Conservation (phyloP, 2,797 vertebrate species). For the Coranthus polyacanthus region DNA sequence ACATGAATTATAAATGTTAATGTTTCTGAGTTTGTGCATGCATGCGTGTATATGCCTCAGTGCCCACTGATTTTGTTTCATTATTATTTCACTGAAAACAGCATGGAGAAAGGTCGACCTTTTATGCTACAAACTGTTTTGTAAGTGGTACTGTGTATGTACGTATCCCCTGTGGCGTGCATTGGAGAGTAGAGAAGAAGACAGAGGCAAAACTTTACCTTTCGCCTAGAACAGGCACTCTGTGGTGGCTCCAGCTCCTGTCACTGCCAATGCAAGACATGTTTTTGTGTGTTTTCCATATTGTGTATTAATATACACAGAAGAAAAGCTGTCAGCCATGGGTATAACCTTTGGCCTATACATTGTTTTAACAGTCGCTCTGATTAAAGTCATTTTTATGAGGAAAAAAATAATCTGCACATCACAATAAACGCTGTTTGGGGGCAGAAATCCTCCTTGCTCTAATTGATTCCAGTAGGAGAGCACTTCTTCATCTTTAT, state of each 20-base stretch:
- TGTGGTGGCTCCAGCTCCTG: background rate
- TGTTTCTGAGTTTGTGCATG: background rate
- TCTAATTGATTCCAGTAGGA: conserved; percentile 65
- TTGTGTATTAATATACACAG: background rate
- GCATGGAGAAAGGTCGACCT: conserved; percentile 8
- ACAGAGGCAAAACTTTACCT: conserved; percentile 1
- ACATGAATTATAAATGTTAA: background rate
- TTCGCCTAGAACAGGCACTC: background rate
- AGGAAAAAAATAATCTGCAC: background rate
- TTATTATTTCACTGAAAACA: conserved; percentile 19
- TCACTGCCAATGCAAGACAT: background rate
- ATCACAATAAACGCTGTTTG: conserved; percentile 47
- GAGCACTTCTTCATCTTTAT: conserved; percentile 67
- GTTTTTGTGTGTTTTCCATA: background rate
- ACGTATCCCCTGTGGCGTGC: conserved; percentile 31
- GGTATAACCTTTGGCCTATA: conserved; percentile 6
- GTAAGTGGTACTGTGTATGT: conserved; percentile 22
- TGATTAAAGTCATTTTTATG: conserved; percentile 35
- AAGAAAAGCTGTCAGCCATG: background rate
- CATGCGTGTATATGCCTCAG: too few relatives aligned
- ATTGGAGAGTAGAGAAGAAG: conserved; percentile 19
- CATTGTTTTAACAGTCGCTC: conserved; percentile 12
- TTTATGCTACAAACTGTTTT: conserved; percentile 23
- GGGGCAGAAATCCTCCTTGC: conserved; percentile 48
- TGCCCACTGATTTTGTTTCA: conserved; percentile 14